Evolutionary conservation across 2,797 vertebrate genomes (phyloP), one percentile per base, ranked within the genome.

Genomic region (Mormyrus hasselquistii): DNA sequence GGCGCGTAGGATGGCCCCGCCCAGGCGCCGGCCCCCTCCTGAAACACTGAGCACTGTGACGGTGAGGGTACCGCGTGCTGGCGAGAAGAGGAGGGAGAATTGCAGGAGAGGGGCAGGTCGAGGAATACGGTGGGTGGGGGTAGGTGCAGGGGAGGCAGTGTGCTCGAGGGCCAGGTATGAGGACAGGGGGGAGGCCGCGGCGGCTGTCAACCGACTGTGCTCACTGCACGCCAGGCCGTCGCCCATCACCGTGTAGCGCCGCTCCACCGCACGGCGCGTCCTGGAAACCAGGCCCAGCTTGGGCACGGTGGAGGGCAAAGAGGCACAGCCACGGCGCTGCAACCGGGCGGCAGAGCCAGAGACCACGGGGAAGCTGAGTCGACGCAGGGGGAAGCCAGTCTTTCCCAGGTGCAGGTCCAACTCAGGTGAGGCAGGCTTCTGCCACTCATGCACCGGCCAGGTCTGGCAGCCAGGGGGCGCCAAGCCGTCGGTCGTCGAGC

Each of bases 21-120:
- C 93, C 16, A 95, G 91, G 82, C 92, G 94, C 49, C 94, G 94
- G 14, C 93, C 92, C 53, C 94, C 90, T 47, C 95, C 94, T 0
- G 93, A 94, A 9, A 97, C 89, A 1, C 95, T 93, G 73, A 96
- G 91, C 90, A 96, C 93, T 49, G 93, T 95, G 91, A 96, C 90
- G 0, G 93, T 93, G 9, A 97, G 92, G 47, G 92, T 94, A 89
- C 95, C 93, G 2, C 92, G 89, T 0, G 89, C 14, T 0, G 94
- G 92, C 16, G 94, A 96, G 93, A 96, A 96, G 88, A 94, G 92
- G 88, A 96, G 73, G 0, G 95, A 94, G 89, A 97, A 97, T 90
- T 95, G 94, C 65, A 97, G 92, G 0, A 93, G 90, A 6, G 96
- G 94, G 57, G 92, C 90, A 0, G 92, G 88, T 88, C 96, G 96